Evolutionary conservation across 2,113 vertebrate genomes (phyloP), one percentile per base, ranked within the genome.

Genomic region (Myocastor coypus): DNA sequence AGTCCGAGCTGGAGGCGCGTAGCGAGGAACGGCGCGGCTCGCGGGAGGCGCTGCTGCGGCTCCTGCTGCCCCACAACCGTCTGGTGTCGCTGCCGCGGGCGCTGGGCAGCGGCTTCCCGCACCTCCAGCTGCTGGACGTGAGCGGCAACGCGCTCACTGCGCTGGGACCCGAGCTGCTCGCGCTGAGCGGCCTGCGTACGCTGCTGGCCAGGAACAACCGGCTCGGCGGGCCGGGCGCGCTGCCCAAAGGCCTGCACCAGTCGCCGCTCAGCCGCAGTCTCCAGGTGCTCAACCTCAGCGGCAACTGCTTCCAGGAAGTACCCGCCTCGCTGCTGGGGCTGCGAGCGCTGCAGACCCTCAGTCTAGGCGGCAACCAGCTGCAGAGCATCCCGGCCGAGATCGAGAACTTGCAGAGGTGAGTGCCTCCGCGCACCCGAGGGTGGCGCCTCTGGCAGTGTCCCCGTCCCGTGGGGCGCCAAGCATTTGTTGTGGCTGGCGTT

Each of bases 161-260:
- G 96, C 98, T 99, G n/a, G 99, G 99, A 7, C 98, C 99, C 1
- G 99, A 99, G 95, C 97, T 99, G 59, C 98, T 99, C 3, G 98
- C 97, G 0, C 97, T 99, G 78, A 95, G 96, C 91, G 98, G 98
- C 59, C 99, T 99, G 16, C 99, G 98, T 93, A 99, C 99, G 26
- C 98, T 99, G 32, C 94, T 99, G 93, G 99, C 99, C 95, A 99
- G 99, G 98, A 99, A 99, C 99, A 99, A 99, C 98, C 98, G 99
- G 9, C 98, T 99, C 86, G 99, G 99, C 93, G 99, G 99, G 96
- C 98, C 98, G 32, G 97, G 98, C 28, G 99, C 99, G 6, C 98
- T 99, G 96, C 99, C 99, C 91, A 99, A 99, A 93, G 98, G 99
- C 91, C 94, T 99, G 95, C 98, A 69, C 64, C 96, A 94, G 87